A percentile compares a stretch with the other conserved stretches of the same genome.
These are phyloP conservation scores for Epicauta chinensis DNA, from an alignment of 1,140 invertebrate species.

Conservation along the genomic window DNA sequence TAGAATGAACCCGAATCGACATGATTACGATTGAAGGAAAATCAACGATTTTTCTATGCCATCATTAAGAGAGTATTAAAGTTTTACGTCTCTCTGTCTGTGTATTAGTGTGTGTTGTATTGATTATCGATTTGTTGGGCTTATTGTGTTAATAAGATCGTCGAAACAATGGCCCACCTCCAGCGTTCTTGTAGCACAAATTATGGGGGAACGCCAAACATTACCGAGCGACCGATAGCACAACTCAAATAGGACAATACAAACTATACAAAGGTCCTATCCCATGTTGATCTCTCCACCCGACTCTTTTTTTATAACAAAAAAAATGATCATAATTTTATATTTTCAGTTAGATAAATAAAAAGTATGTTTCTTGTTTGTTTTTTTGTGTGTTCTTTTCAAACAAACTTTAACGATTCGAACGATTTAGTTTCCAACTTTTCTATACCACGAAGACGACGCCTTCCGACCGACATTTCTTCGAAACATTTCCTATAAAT, in stretches of 20 bases:
- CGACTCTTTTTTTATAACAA: slow-evolving; percentile 1
- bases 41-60: too few relatives aligned
- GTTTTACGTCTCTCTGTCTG: too few relatives aligned
- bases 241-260: slow-evolving; percentile 67
- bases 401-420: background rate
- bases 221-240: slow-evolving; percentile 74
- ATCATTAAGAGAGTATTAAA: too few relatives aligned
- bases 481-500: too few relatives aligned
- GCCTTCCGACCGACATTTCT: too few relatives aligned
- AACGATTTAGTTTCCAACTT: background rate
- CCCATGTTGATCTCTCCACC: slow-evolving; percentile 47
- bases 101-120: too few relatives aligned
- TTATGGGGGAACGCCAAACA: slow-evolving; percentile 86
- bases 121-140: too few relatives aligned
- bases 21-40: too few relatives aligned
- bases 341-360: background rate
- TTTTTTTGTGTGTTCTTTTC: background rate
- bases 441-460: too few relatives aligned
- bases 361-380: too few relatives aligned
- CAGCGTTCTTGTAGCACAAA: slow-evolving; percentile 73
- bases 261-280: slow-evolving; percentile 65
- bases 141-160: background rate
- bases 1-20: background rate
- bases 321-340: background rate
- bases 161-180: slow-evolving; percentile 48